Conservation (phyloP, 2,888 invertebrate species). For the Isotomurus palustris region DNA sequence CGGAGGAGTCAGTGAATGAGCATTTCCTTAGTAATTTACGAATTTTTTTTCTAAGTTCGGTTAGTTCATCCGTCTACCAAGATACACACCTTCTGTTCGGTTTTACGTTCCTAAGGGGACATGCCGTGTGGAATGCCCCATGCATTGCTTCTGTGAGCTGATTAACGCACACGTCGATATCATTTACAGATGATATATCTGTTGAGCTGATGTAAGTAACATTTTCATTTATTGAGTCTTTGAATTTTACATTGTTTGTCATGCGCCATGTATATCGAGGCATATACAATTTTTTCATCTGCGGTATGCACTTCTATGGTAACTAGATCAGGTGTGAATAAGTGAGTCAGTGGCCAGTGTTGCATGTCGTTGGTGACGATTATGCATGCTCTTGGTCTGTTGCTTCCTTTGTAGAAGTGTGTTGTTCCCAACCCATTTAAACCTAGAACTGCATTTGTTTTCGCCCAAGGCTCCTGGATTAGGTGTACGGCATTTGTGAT, state of each 20-base stretch:
- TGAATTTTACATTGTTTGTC: not conserved
- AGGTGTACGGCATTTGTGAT: not conserved
- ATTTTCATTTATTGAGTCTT: not conserved
- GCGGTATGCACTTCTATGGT: not conserved
- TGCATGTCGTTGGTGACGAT: not conserved
- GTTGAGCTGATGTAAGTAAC: not conserved
- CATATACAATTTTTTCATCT: not conserved
- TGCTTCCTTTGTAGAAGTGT: not conserved
- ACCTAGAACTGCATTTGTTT: not conserved
- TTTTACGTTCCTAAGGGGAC: not conserved
- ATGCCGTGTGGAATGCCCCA: no score
- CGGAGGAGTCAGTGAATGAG: no score
- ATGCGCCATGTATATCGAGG: not conserved
- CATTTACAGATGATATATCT: not conserved
- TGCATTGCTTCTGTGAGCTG: no score
- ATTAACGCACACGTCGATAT: constrained; percentile 1
- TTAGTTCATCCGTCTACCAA: not conserved
- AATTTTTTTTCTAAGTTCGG: not conserved
- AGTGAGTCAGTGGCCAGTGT: not conserved
- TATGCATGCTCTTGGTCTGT: not conserved
- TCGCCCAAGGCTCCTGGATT: not conserved
- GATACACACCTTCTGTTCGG: not conserved
- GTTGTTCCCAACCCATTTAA: not conserved
- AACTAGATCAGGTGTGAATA: not conserved
- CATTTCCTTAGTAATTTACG: not conserved